phyloP scores from a whole-genome alignment of 1,140 invertebrate species.

The Scaptomyza pallida region DNA sequence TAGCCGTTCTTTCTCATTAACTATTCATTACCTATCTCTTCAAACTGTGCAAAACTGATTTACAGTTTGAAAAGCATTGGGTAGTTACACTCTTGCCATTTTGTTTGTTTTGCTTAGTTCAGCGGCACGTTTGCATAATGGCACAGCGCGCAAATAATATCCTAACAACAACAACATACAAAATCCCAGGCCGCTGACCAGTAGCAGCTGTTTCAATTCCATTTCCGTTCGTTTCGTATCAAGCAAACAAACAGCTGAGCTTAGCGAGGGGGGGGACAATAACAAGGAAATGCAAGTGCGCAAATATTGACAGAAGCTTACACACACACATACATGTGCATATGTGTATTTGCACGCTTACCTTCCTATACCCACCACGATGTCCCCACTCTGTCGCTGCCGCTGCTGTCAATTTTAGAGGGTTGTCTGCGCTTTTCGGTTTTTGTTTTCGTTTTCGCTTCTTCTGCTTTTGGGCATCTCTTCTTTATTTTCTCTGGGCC shows the following conservation, averaged over 20 bases:
- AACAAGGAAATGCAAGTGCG: slow-evolving; percentile 69
- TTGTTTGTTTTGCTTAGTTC: slow-evolving; percentile 3
- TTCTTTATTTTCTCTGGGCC: slow-evolving; percentile 65
- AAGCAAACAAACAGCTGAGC: slow-evolving; percentile 59
- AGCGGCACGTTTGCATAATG: slow-evolving; percentile 55
- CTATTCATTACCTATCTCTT: neutral
- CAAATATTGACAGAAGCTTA: slow-evolving; percentile 43
- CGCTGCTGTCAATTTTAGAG: slow-evolving; percentile 31
- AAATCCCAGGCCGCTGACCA: slow-evolving; percentile 3
- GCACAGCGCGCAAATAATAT: slow-evolving; percentile 23
- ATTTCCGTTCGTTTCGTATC: slow-evolving; percentile 59
- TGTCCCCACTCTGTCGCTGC: slow-evolving; percentile 13
- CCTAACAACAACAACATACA: slow-evolving; percentile 5
- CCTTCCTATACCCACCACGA: neutral
- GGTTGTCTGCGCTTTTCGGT: slow-evolving; percentile 26
- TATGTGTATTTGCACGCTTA: neutral
- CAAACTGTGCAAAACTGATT: slow-evolving; percentile 10
- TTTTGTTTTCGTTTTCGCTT: slow-evolving; percentile 40
- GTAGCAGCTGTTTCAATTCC: slow-evolving; percentile 59
- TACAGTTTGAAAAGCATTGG: slow-evolving; percentile 14
- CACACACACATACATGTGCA: slow-evolving; percentile 8
- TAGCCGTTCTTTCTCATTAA: too few relatives aligned
- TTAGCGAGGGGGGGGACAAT: slow-evolving; percentile 23
- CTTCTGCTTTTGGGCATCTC: slow-evolving; percentile 49
- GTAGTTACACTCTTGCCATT: neutral